phyloP scores from a whole-genome alignment of 2,888 invertebrate species.

The Plebejus anna region DNA sequence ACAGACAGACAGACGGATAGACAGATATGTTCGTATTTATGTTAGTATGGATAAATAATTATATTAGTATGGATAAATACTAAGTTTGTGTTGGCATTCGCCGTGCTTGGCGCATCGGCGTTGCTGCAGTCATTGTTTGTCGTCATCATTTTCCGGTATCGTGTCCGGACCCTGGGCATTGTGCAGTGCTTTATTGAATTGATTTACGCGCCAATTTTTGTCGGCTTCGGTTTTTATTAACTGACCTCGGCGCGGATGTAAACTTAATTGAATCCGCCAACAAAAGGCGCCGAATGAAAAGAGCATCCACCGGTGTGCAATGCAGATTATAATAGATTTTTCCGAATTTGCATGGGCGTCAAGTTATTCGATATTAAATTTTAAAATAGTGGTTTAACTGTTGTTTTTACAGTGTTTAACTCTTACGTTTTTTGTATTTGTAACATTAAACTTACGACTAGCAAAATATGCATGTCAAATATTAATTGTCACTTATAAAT shows the following conservation, averaged over 20 bases:
- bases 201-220: constrained; percentile 77
- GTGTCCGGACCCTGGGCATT: constrained; percentile 58
- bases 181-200: constrained; percentile 75
- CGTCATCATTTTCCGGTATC: constrained; percentile 61
- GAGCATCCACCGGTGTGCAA: constrained; percentile 76
- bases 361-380: constrained; percentile 70
- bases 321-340: constrained; percentile 78
- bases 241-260: constrained; percentile 78
- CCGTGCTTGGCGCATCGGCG: not conserved
- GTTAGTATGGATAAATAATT: too few species aligned
- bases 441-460: not conserved
- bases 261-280: constrained; percentile 78
- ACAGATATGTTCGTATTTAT: too few species aligned
- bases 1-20: too few species aligned
- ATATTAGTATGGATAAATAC: too few species aligned
- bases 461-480: too few species aligned
- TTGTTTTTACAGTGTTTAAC: constrained; percentile 54
- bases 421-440: not conserved
- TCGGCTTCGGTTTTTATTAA: constrained; percentile 78
- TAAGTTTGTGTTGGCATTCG: not conserved
- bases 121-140: constrained; percentile 50
- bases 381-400: constrained; percentile 62
- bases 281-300: constrained; percentile 77
- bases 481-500: too few species aligned
- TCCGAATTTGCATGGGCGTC: constrained; percentile 73